These are phyloP conservation scores for Theonella swinhoei DNA, from an alignment of 37 sponge, comb jelly and placozoan genomes.

Conservation along the genomic window DNA sequence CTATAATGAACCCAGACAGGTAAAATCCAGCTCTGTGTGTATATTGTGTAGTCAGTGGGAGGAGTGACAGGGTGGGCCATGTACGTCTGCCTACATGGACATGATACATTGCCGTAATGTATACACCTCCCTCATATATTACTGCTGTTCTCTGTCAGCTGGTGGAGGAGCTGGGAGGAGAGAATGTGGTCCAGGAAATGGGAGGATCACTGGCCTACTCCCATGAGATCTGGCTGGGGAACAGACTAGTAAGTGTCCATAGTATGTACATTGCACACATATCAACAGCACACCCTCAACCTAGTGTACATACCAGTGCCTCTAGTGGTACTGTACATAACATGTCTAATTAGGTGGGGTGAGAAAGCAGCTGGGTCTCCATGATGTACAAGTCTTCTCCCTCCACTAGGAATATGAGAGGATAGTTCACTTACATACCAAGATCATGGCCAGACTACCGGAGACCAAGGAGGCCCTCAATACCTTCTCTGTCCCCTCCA, in stretches of 20 bases:
- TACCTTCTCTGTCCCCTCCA: slow-evolving; percentile 15
- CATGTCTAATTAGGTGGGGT: neutral
- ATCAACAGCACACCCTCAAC: too few species aligned
- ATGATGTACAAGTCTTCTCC: neutral
- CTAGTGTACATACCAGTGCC: too few species aligned
- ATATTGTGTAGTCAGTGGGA: too few species aligned
- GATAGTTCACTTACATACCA: slow-evolving; percentile 4
- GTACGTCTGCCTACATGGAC: too few species aligned
- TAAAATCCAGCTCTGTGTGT: too few species aligned
- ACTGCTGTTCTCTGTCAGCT: neutral
- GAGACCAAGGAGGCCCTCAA: slow-evolving; percentile 27
- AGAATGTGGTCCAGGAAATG: slow-evolving; percentile 46
- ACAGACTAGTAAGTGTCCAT: slow-evolving; percentile 41
- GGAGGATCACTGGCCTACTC: slow-evolving; percentile 64
- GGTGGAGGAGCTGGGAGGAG: slow-evolving; percentile 24
- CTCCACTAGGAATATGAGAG: slow-evolving; percentile 52
- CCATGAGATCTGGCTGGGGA: slow-evolving; percentile 59
- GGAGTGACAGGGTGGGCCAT: too few species aligned
- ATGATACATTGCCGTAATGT: too few species aligned
- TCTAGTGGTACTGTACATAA: neutral
- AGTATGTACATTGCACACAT: neutral
- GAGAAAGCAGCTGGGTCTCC: neutral
- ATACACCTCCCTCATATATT: neutral
- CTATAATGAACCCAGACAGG: neutral
- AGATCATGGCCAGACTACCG: slow-evolving; percentile 13